Conservation (phyloP, 2,113 vertebrate species). For the Psilopsiagon aymara region DNA sequence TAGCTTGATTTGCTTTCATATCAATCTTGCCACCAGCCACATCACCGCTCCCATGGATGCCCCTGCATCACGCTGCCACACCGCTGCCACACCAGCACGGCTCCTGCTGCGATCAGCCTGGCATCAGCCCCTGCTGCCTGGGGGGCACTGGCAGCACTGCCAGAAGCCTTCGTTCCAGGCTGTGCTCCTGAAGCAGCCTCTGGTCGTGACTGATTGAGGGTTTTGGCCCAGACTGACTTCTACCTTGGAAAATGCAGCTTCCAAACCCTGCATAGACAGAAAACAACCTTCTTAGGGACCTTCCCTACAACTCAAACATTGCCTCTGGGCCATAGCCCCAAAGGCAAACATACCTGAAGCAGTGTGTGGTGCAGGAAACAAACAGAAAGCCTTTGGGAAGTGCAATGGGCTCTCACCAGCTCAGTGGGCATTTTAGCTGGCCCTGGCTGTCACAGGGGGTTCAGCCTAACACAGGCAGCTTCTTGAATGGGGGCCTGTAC, state of each 20-base stretch:
- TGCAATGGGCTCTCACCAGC: background rate
- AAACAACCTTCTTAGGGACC: constrained; percentile 37
- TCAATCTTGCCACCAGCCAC: background rate
- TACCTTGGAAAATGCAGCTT: background rate
- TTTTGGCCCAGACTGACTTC: background rate
- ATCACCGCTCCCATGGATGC: background rate
- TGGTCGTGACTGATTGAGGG: background rate
- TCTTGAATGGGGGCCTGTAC: background rate
- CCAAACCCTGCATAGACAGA: background rate
- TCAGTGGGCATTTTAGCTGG: background rate
- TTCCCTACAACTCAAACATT: constrained; percentile 75
- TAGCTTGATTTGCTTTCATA: background rate
- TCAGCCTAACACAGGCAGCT: background rate
- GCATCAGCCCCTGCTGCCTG: fast-evolving
- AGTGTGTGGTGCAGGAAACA: background rate
- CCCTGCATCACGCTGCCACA: fast-evolving
- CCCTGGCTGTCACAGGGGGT: background rate
- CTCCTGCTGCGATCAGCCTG: background rate
- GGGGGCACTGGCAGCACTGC: background rate
- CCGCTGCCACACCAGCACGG: background rate
- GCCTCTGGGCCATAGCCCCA: background rate
- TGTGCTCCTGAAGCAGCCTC: background rate
- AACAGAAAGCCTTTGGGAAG: background rate
- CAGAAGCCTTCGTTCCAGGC: background rate
- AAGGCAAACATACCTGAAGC: constrained; percentile 70